A percentile compares a stretch with the other conserved stretches of the same genome.
Evolutionary conservation across 2,888 invertebrate species (phyloP).

Genomic region (Anagyrus pseudococci): DNA sequence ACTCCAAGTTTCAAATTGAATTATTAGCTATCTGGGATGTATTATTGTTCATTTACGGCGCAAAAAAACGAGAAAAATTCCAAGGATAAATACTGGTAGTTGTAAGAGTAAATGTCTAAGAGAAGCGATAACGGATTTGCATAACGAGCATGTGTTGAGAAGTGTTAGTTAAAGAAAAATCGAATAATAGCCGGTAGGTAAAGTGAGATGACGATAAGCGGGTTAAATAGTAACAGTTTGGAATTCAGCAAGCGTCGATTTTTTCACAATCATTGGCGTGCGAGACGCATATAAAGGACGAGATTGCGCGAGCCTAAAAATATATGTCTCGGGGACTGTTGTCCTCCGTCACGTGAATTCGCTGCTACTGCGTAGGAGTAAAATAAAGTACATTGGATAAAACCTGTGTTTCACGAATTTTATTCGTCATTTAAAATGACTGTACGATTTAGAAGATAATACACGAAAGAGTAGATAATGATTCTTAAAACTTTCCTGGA

Average conservation of each 20-base stretch:
- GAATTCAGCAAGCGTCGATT: neutral
- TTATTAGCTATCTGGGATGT: too few relatives aligned
- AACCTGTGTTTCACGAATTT: too few relatives aligned
- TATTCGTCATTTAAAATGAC: too few relatives aligned
- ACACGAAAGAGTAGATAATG: too few relatives aligned
- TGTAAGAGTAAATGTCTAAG: neutral
- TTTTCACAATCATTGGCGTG: slow-evolving; percentile 1
- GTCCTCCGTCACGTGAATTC: neutral
- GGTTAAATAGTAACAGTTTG: neutral
- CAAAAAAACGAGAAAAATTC: too few relatives aligned
- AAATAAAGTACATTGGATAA: too few relatives aligned
- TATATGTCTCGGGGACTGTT: neutral
- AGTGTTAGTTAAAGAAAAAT: neutral
- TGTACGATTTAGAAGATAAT: too few relatives aligned
- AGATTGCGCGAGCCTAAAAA: slow-evolving; percentile 8
- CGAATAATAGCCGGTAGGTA: neutral
- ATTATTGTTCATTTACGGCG: too few relatives aligned
- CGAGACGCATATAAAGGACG: neutral
- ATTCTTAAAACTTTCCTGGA: too few relatives aligned
- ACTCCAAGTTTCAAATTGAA: too few relatives aligned
- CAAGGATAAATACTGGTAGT: neutral
- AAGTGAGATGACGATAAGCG: too few relatives aligned
- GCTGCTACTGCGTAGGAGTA: neutral
- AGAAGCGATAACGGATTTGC: neutral
- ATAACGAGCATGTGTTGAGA: neutral